Conservation (phyloP, 2,888 invertebrate species). For the Craniophora ligustri region DNA sequence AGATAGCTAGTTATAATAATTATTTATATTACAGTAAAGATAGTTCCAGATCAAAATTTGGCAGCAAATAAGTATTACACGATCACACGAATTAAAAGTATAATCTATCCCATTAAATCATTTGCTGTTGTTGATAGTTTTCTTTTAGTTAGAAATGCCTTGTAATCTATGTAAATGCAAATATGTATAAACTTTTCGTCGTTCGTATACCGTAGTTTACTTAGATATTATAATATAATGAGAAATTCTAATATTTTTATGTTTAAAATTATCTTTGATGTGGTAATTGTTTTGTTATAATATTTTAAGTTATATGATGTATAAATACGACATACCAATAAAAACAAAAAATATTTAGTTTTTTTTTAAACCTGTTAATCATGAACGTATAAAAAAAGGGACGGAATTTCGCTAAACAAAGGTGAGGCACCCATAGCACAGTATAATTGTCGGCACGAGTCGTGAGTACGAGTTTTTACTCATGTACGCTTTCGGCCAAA, state of each 20-base stretch:
- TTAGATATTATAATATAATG: constrained; percentile 70
- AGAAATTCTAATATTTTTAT: constrained; percentile 78
- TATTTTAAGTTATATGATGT: constrained; percentile 80
- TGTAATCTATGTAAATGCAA: constrained; percentile 85
- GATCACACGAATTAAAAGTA: constrained; percentile 41
- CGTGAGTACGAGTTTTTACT: too few relatives aligned
- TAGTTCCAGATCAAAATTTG: constrained; percentile 42
- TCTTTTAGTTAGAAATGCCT: constrained; percentile 68
- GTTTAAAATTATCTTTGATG: constrained; percentile 74
- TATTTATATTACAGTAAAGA: constrained; percentile 40
- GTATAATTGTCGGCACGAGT: too few relatives aligned
- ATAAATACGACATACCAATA: constrained; percentile 70
- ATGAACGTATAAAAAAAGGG: too few relatives aligned
- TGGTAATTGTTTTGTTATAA: constrained; percentile 81
- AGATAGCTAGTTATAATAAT: constrained; percentile 35
- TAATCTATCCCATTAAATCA: constrained; percentile 51
- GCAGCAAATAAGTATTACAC: constrained; percentile 38
- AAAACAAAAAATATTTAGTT: constrained; percentile 55
- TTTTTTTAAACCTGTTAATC: constrained; percentile 21
- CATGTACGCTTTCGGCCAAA: too few relatives aligned
- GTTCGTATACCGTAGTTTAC: constrained; percentile 67
- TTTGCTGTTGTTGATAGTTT: constrained; percentile 55
- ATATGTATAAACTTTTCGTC: constrained; percentile 77
- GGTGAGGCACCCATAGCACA: too few relatives aligned
- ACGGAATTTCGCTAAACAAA: too few relatives aligned